Conservation (phyloP, 2,888 invertebrate genomes). For the Fabriciana adippe region DNA sequence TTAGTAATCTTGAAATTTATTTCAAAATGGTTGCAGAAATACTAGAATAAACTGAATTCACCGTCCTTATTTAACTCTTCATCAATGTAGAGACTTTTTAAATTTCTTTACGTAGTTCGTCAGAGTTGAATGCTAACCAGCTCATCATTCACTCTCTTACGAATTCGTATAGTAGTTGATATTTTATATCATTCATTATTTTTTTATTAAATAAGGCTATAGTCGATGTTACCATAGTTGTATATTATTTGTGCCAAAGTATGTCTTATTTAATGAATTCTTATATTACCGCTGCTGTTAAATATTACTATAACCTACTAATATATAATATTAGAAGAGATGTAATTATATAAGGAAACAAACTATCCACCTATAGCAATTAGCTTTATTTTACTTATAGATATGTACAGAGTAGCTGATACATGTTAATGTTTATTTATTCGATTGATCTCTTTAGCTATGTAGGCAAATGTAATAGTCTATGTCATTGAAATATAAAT, state of each 20-base stretch:
- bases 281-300: conserved; percentile 14
- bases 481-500: conserved; percentile 60
- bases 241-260: conserved; percentile 45
- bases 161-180: not conserved
- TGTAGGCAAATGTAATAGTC: conserved; percentile 70
- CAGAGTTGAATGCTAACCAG: conserved; percentile 56
- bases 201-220: conserved; percentile 3
- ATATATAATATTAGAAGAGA: conserved; percentile 26
- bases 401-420: conserved; percentile 49
- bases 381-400: conserved; percentile 38
- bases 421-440: conserved; percentile 53
- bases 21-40: conserved; percentile 17
- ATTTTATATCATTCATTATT: not conserved
- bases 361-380: conserved; percentile 39
- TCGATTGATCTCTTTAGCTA: conserved; percentile 60
- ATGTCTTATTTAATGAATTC: conserved; percentile 26
- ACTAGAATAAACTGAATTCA: conserved; percentile 19
- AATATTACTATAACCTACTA: conserved; percentile 17
- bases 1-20: conserved; percentile 3
- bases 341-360: conserved; percentile 35
- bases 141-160: conserved; percentile 50
- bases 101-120: conserved; percentile 6
- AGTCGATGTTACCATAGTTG: conserved; percentile 27
- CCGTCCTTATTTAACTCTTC: conserved; percentile 29
- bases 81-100: conserved; percentile 8